Percentiles rank a stretch among this genome's conserved stretches.
phyloP scores from a whole-genome alignment of 2,113 vertebrate genomes.

The Mus spicilegus region DNA sequence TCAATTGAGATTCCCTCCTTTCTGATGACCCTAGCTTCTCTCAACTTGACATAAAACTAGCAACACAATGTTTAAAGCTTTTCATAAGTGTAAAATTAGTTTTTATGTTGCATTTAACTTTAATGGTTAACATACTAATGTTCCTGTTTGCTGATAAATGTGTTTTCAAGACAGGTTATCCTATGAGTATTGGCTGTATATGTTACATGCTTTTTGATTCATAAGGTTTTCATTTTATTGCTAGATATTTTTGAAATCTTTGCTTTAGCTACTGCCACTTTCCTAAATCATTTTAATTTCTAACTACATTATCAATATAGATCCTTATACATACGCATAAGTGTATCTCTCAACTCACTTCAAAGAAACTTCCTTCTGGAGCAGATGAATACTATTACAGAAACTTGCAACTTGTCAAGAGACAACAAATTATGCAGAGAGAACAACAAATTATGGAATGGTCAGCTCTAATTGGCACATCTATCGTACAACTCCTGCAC shows the following conservation, averaged over 20 bases:
- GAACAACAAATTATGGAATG: not conserved
- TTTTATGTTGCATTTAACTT: not conserved
- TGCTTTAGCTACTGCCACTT: not conserved
- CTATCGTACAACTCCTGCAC: not conserved
- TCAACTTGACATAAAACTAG: not conserved
- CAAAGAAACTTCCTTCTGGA: not conserved
- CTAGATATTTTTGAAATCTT: constrained; percentile 1
- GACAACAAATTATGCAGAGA: too few relatives aligned
- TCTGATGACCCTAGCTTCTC: not conserved
- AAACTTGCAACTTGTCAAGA: not conserved
- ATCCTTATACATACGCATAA: not conserved
- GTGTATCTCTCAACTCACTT: not conserved
- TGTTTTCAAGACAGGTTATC: constrained; percentile 23
- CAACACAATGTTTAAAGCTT: not conserved
- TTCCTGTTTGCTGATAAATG: not conserved
- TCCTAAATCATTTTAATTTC: not conserved
- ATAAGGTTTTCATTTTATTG: not conserved
- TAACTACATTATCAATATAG: not conserved
- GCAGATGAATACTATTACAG: not conserved
- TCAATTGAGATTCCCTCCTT: not conserved
- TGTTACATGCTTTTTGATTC: not conserved
- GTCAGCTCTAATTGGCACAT: not conserved
- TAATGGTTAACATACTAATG: not conserved
- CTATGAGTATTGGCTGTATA: not conserved
- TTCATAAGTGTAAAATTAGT: not conserved